phyloP scores from a whole-genome alignment of 2,888 invertebrate species.

The Drosophila emarginata region DNA sequence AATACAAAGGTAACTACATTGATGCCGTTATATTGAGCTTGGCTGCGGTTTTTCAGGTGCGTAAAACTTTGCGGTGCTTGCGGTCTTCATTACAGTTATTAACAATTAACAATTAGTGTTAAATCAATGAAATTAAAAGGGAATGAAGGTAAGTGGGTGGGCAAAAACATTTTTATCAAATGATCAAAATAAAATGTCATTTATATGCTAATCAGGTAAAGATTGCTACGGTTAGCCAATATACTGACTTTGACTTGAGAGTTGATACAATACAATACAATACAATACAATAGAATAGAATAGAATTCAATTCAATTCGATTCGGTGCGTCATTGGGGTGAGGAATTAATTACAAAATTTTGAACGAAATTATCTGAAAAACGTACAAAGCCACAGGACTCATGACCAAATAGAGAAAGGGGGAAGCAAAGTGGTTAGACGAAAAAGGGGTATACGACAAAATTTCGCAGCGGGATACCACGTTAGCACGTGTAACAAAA shows the following conservation, averaged over 20 bases:
- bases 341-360: conserved; percentile 71
- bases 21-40: conserved; percentile 24
- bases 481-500: conserved; percentile 68
- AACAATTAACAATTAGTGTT: conserved; percentile 76
- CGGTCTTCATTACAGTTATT: conserved; percentile 55
- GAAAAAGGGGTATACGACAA: conserved; percentile 14
- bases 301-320: conserved; percentile 3
- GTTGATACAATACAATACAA: conserved; percentile 1
- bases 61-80: conserved; percentile 46
- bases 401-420: neutral
- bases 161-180: conserved; percentile 28
- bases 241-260: neutral
- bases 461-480: conserved; percentile 16
- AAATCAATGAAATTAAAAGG: conserved; percentile 63
- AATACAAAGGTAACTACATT: neutral
- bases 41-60: conserved; percentile 41
- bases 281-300: neutral
- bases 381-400: conserved; percentile 22
- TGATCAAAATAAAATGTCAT: conserved; percentile 52
- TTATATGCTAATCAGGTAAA: conserved; percentile 71
- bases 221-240: neutral
- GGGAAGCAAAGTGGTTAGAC: conserved; percentile 2
- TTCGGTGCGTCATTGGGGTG: conserved; percentile 1
- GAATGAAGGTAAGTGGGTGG: conserved; percentile 1
- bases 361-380: conserved; percentile 63